A percentile compares a stretch with the other conserved stretches of the same genome.
These are phyloP conservation scores for Glaucopsyche alexis DNA, from an alignment of 2,888 invertebrate genomes.

Conservation along the genomic window DNA sequence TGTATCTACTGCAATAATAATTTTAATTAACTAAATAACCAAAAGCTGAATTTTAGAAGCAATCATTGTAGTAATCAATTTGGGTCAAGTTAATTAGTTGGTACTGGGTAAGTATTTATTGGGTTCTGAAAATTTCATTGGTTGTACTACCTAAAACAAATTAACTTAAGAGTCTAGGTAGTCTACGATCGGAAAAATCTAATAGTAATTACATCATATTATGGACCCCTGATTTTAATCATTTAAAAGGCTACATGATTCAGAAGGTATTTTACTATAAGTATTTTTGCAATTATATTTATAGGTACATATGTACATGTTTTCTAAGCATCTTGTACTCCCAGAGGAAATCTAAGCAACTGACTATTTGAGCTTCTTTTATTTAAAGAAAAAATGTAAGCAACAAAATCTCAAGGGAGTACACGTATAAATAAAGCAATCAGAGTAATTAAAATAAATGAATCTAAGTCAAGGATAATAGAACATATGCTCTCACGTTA, in stretches of 20 bases:
- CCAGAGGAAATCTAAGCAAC: too few relatives aligned
- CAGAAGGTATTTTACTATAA: too few relatives aligned
- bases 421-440: slow-evolving; percentile 13
- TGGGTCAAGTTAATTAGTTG: neutral
- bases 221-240: neutral
- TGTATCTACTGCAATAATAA: neutral
- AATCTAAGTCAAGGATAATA: slow-evolving; percentile 55
- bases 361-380: neutral
- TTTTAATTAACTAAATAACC: neutral
- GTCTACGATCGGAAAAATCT: neutral
- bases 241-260: neutral
- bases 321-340: too few relatives aligned
- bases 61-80: neutral
- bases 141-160: neutral
- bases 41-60: neutral
- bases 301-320: too few relatives aligned
- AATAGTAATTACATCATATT: neutral
- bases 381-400: neutral
- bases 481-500: slow-evolving; percentile 43
- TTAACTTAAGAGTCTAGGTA: neutral
- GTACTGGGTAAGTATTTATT: neutral
- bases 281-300: too few relatives aligned
- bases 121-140: neutral
- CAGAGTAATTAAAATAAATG: slow-evolving; percentile 38
- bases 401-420: slow-evolving; percentile 10